Base-by-base conservation (phyloP, 1,140 invertebrate genomes). In the Gonioctena quinquepunctata region DNA sequence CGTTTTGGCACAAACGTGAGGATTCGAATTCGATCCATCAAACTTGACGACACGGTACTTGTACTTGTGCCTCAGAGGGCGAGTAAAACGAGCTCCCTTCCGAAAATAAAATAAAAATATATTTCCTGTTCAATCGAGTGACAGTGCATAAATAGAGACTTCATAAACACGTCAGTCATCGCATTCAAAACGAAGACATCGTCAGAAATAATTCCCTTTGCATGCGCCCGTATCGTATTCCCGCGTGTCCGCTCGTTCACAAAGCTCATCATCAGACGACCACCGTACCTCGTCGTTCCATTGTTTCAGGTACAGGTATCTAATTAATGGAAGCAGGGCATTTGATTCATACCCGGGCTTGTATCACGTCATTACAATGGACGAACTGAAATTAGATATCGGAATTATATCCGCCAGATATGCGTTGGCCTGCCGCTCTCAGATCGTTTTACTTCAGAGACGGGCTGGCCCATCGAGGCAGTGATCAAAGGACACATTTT, bases 261-360 rank as follows among this genome's bases (percentile, higher is more conserved):
- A 42, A 42, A 42, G 13, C 33, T 42, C 33, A 42, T 42, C 33
- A 42, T n/a, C n/a, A n/a, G 33, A 42, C 6, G 6, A 42, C n/a
- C n/a, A 6, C 6, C 6, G 21, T 23, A 8, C 18, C 26, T 62
- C 60, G 23, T 7, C 60, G 52, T 23, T 54, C 33, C 21, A 62
- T 62, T 62, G 60, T 62, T 33, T 22, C 60, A 48, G 18, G 42
- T 62, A 27, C 60, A 62, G 60, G 67, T 67, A 50, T 33, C 42
- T 67, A 71, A 71, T 71, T 71, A 71, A 71, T 71, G 60, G 69
- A 25, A 62, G 28, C 52, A 54, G 52, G 18, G 52, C 16, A 54
- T 54, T 54, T 23, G 52, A 54, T 54, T 54, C 52, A 54, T 22
- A 18, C 52, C 19, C 19, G 65, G 49, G 33, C 57, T 28, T 60